A percentile compares a stretch with the other conserved stretches of the same genome.
Evolutionary conservation across 2,888 invertebrate genomes (phyloP).

Genomic region (Stomorhina lunata): DNA sequence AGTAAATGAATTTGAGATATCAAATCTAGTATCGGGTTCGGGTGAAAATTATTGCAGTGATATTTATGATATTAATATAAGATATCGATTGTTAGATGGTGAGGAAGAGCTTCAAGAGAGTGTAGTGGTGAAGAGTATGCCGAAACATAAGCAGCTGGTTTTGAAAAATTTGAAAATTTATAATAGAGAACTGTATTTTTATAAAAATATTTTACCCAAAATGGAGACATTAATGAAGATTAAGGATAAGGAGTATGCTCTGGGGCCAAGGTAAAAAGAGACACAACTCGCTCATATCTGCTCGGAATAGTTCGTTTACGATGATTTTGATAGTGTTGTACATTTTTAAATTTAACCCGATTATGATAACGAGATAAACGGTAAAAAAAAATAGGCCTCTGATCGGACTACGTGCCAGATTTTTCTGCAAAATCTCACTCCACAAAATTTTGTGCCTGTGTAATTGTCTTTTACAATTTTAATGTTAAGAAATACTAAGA

Average conservation of each 20-base stretch:
- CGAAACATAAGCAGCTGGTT: conserved; percentile 77
- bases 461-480: no score
- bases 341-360: no score
- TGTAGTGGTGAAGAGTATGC: conserved; percentile 75
- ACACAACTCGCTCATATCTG: no score
- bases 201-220: conserved; percentile 78
- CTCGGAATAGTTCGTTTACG: no score
- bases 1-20: conserved; percentile 70
- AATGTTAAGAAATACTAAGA: no score
- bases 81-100: conserved; percentile 68
- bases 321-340: no score
- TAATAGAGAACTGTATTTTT: conserved; percentile 80
- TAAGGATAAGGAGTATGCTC: conserved; percentile 69
- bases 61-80: conserved; percentile 74
- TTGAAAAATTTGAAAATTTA: conserved; percentile 79
- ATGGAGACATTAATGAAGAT: conserved; percentile 79
- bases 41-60: conserved; percentile 79
- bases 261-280: conserved; percentile 75
- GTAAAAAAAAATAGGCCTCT: no score
- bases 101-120: conserved; percentile 66
- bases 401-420: no score
- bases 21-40: conserved; percentile 70
- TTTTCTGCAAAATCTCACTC: no score
- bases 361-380: no score
- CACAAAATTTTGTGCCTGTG: no score